A percentile compares a stretch with the other conserved stretches of the same genome.
Evolutionary conservation across 2,113 vertebrate species (phyloP).

Genomic region (Mormyrus lacerda): DNA sequence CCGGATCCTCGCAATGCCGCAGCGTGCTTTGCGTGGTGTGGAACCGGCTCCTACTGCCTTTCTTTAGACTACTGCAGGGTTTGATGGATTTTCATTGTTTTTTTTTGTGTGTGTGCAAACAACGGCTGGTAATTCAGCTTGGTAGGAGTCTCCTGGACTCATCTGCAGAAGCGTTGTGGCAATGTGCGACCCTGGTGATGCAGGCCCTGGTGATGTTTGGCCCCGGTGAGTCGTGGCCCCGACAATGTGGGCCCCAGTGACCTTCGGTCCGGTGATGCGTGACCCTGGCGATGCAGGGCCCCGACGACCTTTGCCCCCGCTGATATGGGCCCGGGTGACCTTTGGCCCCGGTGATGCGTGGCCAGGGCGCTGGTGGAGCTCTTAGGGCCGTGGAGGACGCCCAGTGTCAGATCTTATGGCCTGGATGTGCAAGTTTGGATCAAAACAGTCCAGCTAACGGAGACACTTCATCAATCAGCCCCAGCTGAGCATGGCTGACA

Average conservation of each 20-base stretch:
- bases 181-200: slow-evolving; percentile 33
- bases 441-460: slow-evolving; percentile 33
- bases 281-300: neutral
- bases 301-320: neutral
- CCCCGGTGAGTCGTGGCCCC: neutral
- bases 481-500: slow-evolving; percentile 18
- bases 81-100: slow-evolving; percentile 36
- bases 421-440: slow-evolving; percentile 15
- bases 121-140: slow-evolving; percentile 51
- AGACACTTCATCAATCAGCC: slow-evolving; percentile 37
- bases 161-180: slow-evolving; percentile 42
- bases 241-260: neutral
- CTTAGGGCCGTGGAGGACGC: neutral
- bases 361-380: neutral
- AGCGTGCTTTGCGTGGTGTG: neutral
- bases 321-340: neutral
- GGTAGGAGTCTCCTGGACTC: slow-evolving; percentile 39
- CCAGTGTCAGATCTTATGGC: neutral
- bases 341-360: neutral
- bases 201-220: neutral
- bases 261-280: too few relatives aligned
- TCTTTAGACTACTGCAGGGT: slow-evolving; percentile 33
- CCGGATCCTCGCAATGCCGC: neutral
- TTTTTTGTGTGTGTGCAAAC: slow-evolving; percentile 31
- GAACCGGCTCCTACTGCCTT: neutral